These are phyloP conservation scores for Ommatoiulus sabulosus DNA, from an alignment of 2,888 invertebrate species.

Conservation along the genomic window DNA sequence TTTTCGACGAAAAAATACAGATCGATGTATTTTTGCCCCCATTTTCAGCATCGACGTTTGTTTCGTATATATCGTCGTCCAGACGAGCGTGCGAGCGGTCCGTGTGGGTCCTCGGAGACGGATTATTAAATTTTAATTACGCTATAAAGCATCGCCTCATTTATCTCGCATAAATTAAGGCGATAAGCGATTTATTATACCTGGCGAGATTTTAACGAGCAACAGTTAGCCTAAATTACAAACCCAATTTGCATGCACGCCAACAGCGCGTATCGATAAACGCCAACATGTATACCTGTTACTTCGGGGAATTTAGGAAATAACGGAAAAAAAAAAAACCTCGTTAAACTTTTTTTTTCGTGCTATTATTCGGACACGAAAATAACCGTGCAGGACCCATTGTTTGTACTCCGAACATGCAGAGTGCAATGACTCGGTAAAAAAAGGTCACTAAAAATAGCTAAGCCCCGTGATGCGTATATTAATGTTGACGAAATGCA, in stretches of 20 bases:
- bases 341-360: not conserved
- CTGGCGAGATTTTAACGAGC: conserved; percentile 18
- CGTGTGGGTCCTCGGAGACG: not conserved
- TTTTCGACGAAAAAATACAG: not conserved
- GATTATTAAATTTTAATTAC: conserved; percentile 3
- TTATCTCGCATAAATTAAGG: not conserved
- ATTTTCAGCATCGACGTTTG: not conserved
- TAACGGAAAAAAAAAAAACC: not conserved
- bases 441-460: not conserved
- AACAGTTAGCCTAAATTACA: conserved; percentile 44
- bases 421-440: not conserved
- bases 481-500: too few relatives aligned
- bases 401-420: not conserved
- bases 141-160: not conserved
- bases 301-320: not conserved
- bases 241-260: conserved; percentile 19
- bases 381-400: conserved; percentile 2
- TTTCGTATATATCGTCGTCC: not conserved
- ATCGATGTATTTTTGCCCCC: not conserved
- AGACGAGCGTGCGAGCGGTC: not conserved
- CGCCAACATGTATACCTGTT: not conserved
- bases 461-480: not conserved
- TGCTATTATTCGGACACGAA: not conserved
- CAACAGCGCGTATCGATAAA: not conserved
- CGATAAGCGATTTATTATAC: not conserved